Evolutionary conservation across 1,140 invertebrate species (phyloP), one percentile per base, ranked within the genome.

Genomic region (Drosophila pachea): DNA sequence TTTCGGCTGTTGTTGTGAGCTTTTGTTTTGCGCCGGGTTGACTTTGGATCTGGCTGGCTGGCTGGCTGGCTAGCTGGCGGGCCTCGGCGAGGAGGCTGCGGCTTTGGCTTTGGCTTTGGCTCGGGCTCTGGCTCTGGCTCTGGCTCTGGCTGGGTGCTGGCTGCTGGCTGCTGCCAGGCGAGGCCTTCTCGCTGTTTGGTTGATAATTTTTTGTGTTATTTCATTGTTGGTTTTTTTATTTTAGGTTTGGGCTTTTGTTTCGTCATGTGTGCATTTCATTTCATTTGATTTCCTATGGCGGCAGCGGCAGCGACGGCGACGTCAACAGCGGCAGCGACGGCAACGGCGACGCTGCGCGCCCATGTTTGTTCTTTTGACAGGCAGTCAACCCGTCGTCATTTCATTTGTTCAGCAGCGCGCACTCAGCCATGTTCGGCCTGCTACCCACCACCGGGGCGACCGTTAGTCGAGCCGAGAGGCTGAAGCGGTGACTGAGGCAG

Each of bases 361-460:
- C 87, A 88, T 88, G 87, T 88, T 88, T 88, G 87, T 88, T 88
- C 87, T 88, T 88, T 87, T 88, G 87, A 88, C 87, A 88, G 83
- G 74, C 87, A 88, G 87, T 88, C 87, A 88, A 88, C 86, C 87
- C 87, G 87, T 88, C 87, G 87, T 88, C 87, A 88, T 88, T 88
- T 88, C 87, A 87, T 86, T 88, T 87, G 83, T 88, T 87, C 78
- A 84, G 72, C 74, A 86, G 81, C 82, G 81, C 86, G 87, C 84
- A 84, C 79, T 78, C 84, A 86, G 76, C 79, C 79, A 84, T 84
- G 73, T 70, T 68, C 74, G 67, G 64, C 68, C 81, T 63, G 68
- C 81, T 52, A 71, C 62, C 77, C 66, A 48, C 74, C 70, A 63
- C 53, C 62, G 32, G 11, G 32, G 47, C 45, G 67, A 38, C 68